A percentile compares a stretch with the other conserved stretches of the same genome.
Conservation (phyloP, 2,113 vertebrate genomes). For the Nannospalax galili region DNA sequence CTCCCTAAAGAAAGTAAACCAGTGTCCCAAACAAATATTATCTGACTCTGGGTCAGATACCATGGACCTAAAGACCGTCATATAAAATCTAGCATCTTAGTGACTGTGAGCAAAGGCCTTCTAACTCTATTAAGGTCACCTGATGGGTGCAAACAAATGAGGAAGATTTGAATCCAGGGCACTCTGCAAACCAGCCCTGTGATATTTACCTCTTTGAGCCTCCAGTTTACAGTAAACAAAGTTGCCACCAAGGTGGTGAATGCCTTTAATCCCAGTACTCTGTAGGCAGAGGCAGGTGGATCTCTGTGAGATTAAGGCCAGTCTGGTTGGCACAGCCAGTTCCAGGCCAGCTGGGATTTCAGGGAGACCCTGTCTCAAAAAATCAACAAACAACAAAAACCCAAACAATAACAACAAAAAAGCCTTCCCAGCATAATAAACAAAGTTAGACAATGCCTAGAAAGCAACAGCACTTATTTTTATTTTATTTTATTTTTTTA, state of each 20-base stretch:
- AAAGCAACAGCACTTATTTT: neutral
- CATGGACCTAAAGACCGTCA: neutral
- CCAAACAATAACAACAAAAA: too few relatives aligned
- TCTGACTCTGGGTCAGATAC: neutral
- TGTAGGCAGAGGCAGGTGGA: too few relatives aligned
- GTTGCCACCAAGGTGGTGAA: neutral
- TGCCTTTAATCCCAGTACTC: too few relatives aligned
- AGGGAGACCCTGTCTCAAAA: too few relatives aligned
- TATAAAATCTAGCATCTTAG: neutral
- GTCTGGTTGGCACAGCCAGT: too few relatives aligned
- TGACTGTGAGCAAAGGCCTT: neutral
- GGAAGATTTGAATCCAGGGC: neutral
- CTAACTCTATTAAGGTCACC: neutral
- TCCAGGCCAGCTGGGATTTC: too few relatives aligned
- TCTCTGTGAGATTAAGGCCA: too few relatives aligned
- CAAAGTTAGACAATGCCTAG: neutral
- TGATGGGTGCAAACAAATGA: neutral
- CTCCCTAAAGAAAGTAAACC: neutral
- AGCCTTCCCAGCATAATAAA: too few relatives aligned
- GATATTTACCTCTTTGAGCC: neutral
- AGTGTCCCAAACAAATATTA: neutral
- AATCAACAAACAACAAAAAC: too few relatives aligned
- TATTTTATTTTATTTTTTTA: too few relatives aligned
- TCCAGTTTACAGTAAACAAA: neutral
- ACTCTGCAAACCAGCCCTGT: neutral